A percentile compares a stretch with the other conserved stretches of the same genome.
phyloP scores from a whole-genome alignment of 1,140 invertebrate species.

The Drosophila oshimai region DNA sequence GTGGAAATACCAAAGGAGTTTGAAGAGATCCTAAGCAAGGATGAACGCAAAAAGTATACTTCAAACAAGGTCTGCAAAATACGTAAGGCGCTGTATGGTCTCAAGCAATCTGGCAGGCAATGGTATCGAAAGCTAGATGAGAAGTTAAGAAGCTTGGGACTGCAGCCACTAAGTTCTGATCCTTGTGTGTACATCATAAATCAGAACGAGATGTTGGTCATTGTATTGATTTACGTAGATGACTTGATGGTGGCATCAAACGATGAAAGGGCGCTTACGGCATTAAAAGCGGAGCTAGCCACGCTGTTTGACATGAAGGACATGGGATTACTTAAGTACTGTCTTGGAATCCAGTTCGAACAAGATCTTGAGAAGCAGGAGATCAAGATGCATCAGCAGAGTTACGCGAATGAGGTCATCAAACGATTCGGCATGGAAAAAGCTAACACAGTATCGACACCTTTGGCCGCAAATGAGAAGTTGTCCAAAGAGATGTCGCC shows the following conservation, averaged over 20 bases:
- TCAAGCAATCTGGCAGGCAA: background rate
- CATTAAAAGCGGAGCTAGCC: background rate
- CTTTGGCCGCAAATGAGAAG: background rate
- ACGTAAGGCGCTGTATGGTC: background rate
- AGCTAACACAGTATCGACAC: background rate
- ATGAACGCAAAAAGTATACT: background rate
- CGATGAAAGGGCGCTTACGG: background rate
- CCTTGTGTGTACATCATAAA: background rate
- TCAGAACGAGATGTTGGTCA: background rate
- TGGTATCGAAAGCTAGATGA: no score
- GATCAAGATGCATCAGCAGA: background rate
- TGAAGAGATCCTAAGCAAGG: background rate
- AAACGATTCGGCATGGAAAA: background rate
- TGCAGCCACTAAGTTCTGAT: background rate
- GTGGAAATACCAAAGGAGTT: background rate
- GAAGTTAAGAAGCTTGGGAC: background rate
- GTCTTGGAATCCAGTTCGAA: background rate
- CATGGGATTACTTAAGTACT: no score
- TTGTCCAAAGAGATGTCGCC: background rate
- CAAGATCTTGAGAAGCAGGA: background rate
- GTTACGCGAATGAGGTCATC: background rate
- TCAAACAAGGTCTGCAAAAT: background rate
- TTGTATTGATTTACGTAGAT: background rate
- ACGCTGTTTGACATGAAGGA: no score
- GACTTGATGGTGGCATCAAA: background rate